These are phyloP conservation scores for Podocnemis expansa DNA, from an alignment of 2,113 vertebrate genomes.

Conservation along the genomic window DNA sequence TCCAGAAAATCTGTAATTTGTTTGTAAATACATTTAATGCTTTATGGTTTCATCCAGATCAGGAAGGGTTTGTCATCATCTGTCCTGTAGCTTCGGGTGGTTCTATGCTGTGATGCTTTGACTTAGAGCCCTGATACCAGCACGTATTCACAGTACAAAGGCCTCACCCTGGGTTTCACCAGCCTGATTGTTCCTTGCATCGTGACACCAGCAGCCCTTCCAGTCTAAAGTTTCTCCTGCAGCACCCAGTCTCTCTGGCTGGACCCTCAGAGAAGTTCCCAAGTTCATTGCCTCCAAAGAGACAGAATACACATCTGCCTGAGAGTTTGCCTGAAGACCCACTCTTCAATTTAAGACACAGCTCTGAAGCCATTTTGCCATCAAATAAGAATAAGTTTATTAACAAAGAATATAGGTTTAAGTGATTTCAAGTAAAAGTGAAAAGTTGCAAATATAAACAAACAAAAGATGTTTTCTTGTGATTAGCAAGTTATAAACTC, in stretches of 20 bases:
- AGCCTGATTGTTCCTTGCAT: background rate
- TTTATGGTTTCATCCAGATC: background rate
- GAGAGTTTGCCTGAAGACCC: background rate
- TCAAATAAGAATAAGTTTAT: background rate
- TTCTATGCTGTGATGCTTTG: background rate
- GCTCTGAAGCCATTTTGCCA: background rate
- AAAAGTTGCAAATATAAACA: background rate
- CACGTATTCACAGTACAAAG: background rate
- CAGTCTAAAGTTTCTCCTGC: no score
- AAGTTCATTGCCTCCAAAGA: background rate
- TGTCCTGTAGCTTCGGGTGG: background rate
- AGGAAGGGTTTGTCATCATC: background rate
- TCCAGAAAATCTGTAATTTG: background rate
- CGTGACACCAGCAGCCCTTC: no score
- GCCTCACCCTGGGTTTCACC: background rate
- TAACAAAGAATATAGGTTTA: background rate
- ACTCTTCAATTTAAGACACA: background rate
- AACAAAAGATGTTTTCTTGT: background rate
- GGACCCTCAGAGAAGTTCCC: background rate
- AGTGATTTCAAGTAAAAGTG: background rate
- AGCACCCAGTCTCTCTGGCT: background rate
- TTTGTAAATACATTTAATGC: background rate
- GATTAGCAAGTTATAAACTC: background rate
- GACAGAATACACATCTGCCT: background rate
- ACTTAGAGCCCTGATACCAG: background rate